Evolutionary conservation across 2,797 vertebrate species (phyloP).

Genomic region (Dipus sagitta): DNA sequence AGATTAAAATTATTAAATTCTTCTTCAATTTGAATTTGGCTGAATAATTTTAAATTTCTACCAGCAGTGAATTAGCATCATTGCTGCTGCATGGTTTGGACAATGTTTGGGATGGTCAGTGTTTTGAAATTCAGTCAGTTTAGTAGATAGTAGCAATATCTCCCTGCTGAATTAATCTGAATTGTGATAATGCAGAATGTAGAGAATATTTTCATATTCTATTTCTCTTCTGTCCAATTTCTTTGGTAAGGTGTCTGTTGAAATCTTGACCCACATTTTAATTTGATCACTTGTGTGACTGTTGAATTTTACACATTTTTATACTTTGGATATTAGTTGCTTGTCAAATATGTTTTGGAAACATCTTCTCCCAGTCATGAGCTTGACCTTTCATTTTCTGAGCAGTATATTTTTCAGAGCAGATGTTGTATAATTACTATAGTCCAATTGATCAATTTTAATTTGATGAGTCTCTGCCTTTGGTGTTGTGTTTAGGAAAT

Average conservation of each 20-base stretch:
- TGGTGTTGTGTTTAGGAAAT: background rate
- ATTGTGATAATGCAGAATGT: background rate
- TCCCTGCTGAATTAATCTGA: background rate
- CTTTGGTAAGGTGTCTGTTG: background rate
- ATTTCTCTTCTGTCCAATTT: background rate
- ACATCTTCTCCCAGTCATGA: background rate
- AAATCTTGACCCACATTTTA: background rate
- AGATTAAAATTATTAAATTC: background rate
- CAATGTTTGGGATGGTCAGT: background rate
- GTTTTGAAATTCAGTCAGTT: background rate
- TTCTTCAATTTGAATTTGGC: background rate
- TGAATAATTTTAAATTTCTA: background rate
- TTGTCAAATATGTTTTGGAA: background rate
- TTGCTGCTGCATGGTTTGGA: background rate
- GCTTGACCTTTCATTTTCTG: constrained; percentile 9
- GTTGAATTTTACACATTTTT: background rate
- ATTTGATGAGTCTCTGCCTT: background rate
- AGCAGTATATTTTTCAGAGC: background rate
- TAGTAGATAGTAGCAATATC: background rate
- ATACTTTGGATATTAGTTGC: background rate
- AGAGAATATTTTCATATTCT: background rate
- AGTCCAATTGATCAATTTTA: background rate
- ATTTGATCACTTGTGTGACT: background rate
- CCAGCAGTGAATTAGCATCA: background rate
- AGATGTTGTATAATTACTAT: constrained; percentile 9